These are phyloP conservation scores for Nematopogon swammerdamellus DNA, from an alignment of 2,888 invertebrate species.

Conservation along the genomic window DNA sequence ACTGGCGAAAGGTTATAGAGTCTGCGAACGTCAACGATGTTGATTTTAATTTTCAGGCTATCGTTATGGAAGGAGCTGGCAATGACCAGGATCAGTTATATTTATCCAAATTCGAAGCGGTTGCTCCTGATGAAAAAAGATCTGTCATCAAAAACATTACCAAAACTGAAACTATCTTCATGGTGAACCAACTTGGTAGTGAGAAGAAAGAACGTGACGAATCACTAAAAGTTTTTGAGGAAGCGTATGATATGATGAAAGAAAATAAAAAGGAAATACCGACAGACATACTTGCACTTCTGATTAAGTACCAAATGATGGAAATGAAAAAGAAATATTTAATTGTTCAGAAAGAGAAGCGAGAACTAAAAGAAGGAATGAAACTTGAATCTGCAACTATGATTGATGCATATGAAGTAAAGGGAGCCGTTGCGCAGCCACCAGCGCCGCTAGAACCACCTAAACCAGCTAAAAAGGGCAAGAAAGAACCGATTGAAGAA, in stretches of 20 bases:
- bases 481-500: constrained; percentile 16
- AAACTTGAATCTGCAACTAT: constrained; percentile 34
- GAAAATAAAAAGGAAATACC: constrained; percentile 37
- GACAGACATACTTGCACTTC: constrained; percentile 32
- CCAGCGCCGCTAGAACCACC: constrained; percentile 15
- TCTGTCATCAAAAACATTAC: constrained; percentile 46
- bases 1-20: constrained; percentile 31
- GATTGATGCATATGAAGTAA: constrained; percentile 30
- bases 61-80: constrained; percentile 38
- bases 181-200: constrained; percentile 44
- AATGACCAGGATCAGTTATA: constrained; percentile 40
- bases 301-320: constrained; percentile 40
- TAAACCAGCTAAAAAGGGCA: constrained; percentile 22
- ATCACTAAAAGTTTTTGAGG: constrained; percentile 37
- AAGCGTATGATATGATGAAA: constrained; percentile 34
- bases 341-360: constrained; percentile 32
- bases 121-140: constrained; percentile 35
- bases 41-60: constrained; percentile 33
- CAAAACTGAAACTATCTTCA: constrained; percentile 44
- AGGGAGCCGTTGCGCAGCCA: constrained; percentile 24
- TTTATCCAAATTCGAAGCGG: constrained; percentile 36
- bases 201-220: constrained; percentile 42
- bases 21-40: constrained; percentile 28
- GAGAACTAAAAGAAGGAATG: constrained; percentile 36
- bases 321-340: constrained; percentile 45